Evolutionary conservation across 2,113 vertebrate species (phyloP).

Genomic region (Ageneiosus marmoratus): DNA sequence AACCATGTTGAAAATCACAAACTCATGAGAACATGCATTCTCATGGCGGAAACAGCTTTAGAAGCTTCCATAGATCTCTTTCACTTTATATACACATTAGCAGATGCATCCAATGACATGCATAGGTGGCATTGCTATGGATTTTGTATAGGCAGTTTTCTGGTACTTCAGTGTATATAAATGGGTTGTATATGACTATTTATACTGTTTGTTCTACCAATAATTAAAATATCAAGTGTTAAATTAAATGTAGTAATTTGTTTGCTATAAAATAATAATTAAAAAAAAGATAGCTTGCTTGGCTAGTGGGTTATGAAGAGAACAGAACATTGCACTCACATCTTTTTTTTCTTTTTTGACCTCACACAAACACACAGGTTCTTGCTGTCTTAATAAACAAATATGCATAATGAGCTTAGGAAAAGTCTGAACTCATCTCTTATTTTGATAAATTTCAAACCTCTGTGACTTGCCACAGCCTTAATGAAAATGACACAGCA

Average conservation of each 20-base stretch:
- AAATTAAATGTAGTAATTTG: no score
- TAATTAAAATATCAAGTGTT: not conserved
- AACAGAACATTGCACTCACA: not conserved
- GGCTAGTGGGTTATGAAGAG: not conserved
- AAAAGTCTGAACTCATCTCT: conserved; percentile 27
- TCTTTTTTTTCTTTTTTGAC: conserved; percentile 1
- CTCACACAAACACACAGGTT: conserved; percentile 7
- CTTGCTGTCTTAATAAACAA: not conserved
- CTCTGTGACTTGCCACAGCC: conserved; percentile 39
- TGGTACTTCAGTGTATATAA: no score
- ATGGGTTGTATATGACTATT: not conserved
- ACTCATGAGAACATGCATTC: no score
- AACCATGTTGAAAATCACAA: no score
- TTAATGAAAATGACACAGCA: conserved; percentile 51
- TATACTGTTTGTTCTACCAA: not conserved
- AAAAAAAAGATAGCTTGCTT: not conserved
- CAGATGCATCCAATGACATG: no score
- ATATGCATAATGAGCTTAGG: not conserved
- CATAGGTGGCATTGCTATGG: no score
- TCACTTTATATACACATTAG: no score
- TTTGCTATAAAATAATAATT: not conserved
- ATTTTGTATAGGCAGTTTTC: no score
- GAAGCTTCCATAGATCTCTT: no score
- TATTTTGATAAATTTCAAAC: conserved; percentile 35
- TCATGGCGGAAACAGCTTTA: no score